phyloP scores from a whole-genome alignment of 2,797 vertebrate genomes.

The Lophotriccus pileatus region DNA sequence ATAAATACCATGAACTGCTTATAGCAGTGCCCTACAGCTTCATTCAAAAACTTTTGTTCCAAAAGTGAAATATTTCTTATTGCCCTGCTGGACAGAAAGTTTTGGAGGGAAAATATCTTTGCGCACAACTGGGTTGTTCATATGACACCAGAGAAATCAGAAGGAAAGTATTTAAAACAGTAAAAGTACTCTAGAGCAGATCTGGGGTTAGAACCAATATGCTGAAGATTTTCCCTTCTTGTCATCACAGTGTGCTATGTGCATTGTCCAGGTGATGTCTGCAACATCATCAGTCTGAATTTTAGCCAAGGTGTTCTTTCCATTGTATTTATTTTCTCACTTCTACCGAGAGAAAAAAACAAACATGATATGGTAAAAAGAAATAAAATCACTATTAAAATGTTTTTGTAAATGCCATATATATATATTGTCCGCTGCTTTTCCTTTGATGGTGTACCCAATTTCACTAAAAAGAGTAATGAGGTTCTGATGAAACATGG shows the following conservation, averaged over 20 bases:
- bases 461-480: neutral
- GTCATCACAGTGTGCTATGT: neutral
- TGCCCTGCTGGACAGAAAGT: neutral
- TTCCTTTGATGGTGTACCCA: neutral
- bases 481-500: neutral
- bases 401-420: neutral
- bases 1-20: neutral
- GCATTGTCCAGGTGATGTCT: accelerated
- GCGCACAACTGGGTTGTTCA: neutral
- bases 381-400: neutral
- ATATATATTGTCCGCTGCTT: neutral
- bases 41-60: neutral
- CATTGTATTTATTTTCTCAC: neutral
- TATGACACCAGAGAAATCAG: neutral
- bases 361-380: neutral
- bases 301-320: neutral
- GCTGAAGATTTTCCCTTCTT: neutral
- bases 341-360: neutral
- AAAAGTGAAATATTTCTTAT: neutral
- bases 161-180: neutral
- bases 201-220: neutral
- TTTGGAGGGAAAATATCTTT: neutral
- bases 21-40: neutral
- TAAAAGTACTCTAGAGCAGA: neutral
- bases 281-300: neutral